phyloP scores from a whole-genome alignment of 2,888 invertebrate genomes.

The Andrena flavipes region DNA sequence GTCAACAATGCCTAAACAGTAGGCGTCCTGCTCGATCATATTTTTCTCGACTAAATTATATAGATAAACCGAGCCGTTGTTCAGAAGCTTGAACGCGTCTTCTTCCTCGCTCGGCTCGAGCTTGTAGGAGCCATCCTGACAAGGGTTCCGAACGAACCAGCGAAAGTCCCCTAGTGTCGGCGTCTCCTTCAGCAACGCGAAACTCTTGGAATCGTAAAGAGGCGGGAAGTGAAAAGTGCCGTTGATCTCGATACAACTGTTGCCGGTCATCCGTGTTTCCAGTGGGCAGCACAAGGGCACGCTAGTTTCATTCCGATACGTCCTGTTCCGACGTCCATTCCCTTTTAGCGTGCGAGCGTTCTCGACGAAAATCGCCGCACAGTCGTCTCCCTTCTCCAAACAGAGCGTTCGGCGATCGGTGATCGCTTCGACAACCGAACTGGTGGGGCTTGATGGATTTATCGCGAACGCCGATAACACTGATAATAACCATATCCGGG shows the following conservation, averaged over 20 bases:
- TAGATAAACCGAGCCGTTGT: slow-evolving; percentile 71
- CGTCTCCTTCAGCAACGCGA: slow-evolving; percentile 8
- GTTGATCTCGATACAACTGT: slow-evolving; percentile 24
- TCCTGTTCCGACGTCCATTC: neutral
- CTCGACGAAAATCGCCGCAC: no score
- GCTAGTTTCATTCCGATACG: neutral
- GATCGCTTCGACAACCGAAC: neutral
- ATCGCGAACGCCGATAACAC: neutral
- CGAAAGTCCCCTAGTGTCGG: slow-evolving; percentile 45
- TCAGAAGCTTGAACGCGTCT: slow-evolving; percentile 65
- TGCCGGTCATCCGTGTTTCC: neutral
- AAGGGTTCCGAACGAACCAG: slow-evolving; percentile 63
- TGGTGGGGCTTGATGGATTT: neutral
- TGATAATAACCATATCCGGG: neutral
- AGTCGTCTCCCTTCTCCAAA: no score
- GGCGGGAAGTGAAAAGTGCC: slow-evolving; percentile 59
- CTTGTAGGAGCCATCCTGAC: slow-evolving; percentile 51
- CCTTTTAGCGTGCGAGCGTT: neutral
- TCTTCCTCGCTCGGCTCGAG: slow-evolving; percentile 60
- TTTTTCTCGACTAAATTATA: neutral
- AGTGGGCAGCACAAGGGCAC: slow-evolving; percentile 73
- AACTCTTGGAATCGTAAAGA: slow-evolving; percentile 57
- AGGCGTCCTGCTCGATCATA: slow-evolving; percentile 18
- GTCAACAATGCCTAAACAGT: slow-evolving; percentile 66
- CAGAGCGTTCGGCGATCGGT: neutral